Conservation (phyloP, 1,140 invertebrate species). For the Adoxophyes honmai region DNA sequence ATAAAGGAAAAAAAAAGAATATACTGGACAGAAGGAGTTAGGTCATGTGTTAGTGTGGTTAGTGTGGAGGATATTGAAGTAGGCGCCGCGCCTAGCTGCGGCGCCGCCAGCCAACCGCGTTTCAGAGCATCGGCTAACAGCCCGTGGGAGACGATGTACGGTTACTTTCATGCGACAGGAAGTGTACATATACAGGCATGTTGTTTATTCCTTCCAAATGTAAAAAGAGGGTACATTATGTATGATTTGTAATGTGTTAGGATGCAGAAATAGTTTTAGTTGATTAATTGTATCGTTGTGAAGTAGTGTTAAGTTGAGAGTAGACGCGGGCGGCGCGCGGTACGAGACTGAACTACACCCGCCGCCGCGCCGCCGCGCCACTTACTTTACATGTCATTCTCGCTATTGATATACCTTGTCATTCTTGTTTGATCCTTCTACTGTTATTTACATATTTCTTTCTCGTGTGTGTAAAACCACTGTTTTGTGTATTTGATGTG, state of each 20-base stretch:
- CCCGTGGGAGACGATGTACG: constrained; percentile 28
- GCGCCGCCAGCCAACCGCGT: neutral
- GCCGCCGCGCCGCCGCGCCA: constrained; percentile 49
- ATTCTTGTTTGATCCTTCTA: constrained; percentile 65
- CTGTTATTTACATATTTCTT: constrained; percentile 59
- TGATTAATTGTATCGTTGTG: constrained; percentile 70
- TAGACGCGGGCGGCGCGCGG: constrained; percentile 51
- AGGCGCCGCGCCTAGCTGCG: neutral
- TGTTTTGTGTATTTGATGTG: constrained; percentile 63
- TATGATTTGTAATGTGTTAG: constrained; percentile 60
- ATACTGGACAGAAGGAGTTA: constrained; percentile 18
- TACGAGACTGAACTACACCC: constrained; percentile 71
- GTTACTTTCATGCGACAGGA: constrained; percentile 43
- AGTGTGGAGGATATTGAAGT: neutral
- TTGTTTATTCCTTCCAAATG: constrained; percentile 67
- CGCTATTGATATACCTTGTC: constrained; percentile 48
- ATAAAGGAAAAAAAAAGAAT: constrained; percentile 8
- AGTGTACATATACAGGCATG: constrained; percentile 61
- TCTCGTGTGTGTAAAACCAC: constrained; percentile 61
- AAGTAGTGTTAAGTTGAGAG: constrained; percentile 59
- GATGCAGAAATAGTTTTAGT: constrained; percentile 71
- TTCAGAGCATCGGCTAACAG: constrained; percentile 26
- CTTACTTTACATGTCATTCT: constrained; percentile 53
- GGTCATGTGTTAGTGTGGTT: neutral
- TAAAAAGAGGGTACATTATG: constrained; percentile 57